A percentile compares a stretch with the other conserved stretches of the same genome.
phyloP scores from a whole-genome alignment of 2,797 vertebrate species.

The Oceanodroma leucorhoa region DNA sequence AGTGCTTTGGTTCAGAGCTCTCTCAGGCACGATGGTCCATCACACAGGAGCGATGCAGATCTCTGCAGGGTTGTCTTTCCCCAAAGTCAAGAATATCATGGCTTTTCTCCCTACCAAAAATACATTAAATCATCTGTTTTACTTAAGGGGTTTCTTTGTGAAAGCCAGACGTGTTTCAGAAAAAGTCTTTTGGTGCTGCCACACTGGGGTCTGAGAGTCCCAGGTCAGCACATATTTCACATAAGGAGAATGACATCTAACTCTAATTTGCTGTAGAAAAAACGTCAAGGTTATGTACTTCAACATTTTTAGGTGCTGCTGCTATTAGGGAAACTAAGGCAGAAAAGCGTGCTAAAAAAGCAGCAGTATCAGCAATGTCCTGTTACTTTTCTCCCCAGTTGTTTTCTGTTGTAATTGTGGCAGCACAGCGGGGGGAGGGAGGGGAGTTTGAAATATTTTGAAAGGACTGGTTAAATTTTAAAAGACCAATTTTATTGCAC shows the following conservation, averaged over 20 bases:
- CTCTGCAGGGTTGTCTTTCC: neutral
- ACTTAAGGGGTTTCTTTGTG: neutral
- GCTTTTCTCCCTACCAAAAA: neutral
- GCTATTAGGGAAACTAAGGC: neutral
- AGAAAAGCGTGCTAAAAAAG: neutral
- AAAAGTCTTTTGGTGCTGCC: neutral
- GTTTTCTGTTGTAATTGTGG: neutral
- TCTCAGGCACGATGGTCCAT: neutral
- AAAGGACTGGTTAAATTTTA: constrained; percentile 22
- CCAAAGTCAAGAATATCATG: neutral
- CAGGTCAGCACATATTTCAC: rapidly evolving
- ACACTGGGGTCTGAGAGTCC: neutral
- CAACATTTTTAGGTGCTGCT: neutral
- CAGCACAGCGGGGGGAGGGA: neutral
- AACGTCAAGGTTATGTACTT: neutral
- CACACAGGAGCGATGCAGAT: rapidly evolving
- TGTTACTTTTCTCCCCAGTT: neutral
- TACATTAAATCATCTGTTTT: neutral
- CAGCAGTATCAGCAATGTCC: neutral
- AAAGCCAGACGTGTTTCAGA: neutral
- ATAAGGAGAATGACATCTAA: neutral
- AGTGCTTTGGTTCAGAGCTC: neutral
- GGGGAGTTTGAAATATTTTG: neutral
- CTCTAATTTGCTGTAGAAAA: neutral
- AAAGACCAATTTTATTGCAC: constrained; percentile 8